Evolutionary conservation across 2,797 vertebrate genomes (phyloP).

Genomic region (Enteromius treurensis): DNA sequence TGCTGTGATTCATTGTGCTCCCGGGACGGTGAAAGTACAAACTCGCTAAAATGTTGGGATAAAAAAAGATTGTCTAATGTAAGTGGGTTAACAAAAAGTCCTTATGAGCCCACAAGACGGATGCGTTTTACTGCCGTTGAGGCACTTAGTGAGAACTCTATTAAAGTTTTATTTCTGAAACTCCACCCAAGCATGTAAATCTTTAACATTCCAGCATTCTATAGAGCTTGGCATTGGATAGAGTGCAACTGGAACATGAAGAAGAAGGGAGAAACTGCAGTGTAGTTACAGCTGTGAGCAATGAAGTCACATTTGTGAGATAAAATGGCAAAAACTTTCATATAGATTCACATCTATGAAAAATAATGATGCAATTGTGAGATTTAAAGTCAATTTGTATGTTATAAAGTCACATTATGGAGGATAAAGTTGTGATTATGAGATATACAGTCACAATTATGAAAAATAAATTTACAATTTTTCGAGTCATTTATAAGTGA

Average conservation of each 20-base stretch:
- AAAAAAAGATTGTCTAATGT: constrained; percentile 55
- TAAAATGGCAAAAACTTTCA: neutral
- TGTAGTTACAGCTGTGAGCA: neutral
- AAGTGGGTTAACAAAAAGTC: constrained; percentile 56
- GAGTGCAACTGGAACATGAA: neutral
- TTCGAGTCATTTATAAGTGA: no score
- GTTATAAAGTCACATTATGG: neutral
- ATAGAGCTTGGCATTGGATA: neutral
- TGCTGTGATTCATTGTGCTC: constrained; percentile 45
- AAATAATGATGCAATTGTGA: neutral
- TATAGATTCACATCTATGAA: neutral
- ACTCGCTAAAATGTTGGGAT: constrained; percentile 48
- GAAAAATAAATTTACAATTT: no score
- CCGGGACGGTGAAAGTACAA: constrained; percentile 34
- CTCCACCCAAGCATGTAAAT: constrained; percentile 53
- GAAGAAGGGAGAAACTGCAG: neutral
- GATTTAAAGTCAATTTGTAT: neutral
- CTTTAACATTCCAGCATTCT: constrained; percentile 46
- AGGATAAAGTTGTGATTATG: neutral
- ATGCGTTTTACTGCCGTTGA: constrained; percentile 45
- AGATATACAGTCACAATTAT: no score
- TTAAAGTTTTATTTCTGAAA: constrained; percentile 59
- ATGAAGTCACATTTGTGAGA: neutral
- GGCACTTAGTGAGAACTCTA: constrained; percentile 55
- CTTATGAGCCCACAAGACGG: constrained; percentile 36